phyloP scores from a whole-genome alignment of 2,888 invertebrate genomes.

The Mythimna impura region DNA sequence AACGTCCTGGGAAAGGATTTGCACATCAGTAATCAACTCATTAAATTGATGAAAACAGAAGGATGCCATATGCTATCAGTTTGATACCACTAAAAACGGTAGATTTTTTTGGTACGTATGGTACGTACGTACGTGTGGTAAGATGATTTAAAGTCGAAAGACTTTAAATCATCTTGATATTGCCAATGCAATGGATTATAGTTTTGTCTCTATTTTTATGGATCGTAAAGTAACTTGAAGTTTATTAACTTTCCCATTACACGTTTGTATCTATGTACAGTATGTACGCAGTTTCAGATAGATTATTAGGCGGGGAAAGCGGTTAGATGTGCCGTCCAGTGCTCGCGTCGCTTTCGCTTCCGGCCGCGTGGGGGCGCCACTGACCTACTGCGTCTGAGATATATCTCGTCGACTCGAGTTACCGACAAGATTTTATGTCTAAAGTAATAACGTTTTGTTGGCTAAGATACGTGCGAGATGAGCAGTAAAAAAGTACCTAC shows the following conservation, averaged over 20 bases:
- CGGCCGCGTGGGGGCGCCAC: slow-evolving; percentile 77
- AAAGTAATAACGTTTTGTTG: slow-evolving; percentile 9
- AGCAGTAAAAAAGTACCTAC: too few species aligned
- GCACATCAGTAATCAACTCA: not conserved
- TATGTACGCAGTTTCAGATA: slow-evolving; percentile 45
- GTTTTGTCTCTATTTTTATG: not conserved
- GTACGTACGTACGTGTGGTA: too few species aligned
- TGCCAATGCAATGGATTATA: not conserved
- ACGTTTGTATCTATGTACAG: slow-evolving; percentile 13
- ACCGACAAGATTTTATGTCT: slow-evolving; percentile 24
- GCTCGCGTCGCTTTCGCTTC: slow-evolving; percentile 77
- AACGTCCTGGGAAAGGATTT: not conserved
- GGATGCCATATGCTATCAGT: not conserved
- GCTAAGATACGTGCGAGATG: not conserved
- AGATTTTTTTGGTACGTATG: not conserved
- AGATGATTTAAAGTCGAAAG: too few species aligned
- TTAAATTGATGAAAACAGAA: too few species aligned
- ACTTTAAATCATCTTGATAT: not conserved
- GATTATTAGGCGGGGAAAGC: slow-evolving; percentile 69
- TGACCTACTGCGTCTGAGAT: slow-evolving; percentile 59
- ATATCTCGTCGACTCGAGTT: slow-evolving; percentile 11
- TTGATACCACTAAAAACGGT: not conserved
- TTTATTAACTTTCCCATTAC: slow-evolving; percentile 49
- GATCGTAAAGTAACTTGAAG: slow-evolving; percentile 12
- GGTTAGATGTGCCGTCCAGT: slow-evolving; percentile 56